Conservation (phyloP, 2,888 invertebrate genomes). For the Frankliniella intonsa region DNA sequence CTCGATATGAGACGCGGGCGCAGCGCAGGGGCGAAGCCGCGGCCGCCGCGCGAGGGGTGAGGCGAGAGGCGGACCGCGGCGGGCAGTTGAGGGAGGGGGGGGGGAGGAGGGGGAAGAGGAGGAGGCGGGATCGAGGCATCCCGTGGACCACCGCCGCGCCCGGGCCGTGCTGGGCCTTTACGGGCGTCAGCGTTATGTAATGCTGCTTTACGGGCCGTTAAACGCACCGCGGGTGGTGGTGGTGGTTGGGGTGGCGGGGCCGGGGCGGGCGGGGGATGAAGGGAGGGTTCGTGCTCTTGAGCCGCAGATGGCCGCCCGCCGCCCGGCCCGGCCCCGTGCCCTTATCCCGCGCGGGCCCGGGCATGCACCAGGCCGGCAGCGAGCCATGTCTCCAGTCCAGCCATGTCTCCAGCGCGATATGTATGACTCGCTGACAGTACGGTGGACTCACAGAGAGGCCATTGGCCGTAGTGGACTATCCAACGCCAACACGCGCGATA, state of each 20-base stretch:
- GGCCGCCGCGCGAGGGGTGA: background rate
- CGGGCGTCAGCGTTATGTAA: constrained; percentile 16
- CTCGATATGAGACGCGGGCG: background rate
- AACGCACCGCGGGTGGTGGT: background rate
- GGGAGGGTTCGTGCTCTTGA: background rate
- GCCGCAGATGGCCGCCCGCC: background rate
- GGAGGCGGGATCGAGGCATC: too few species aligned
- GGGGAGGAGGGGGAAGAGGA: background rate
- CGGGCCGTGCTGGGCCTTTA: background rate
- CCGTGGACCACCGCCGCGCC: background rate
- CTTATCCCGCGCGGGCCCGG: background rate
- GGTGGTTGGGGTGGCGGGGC: background rate
- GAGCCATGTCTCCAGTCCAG: too few species aligned
- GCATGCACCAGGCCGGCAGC: too few species aligned
- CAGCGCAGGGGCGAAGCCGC: background rate
- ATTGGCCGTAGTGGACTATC: too few species aligned
- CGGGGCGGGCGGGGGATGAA: background rate
- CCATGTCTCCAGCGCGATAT: too few species aligned
- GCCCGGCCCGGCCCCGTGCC: background rate
- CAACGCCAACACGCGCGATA: too few species aligned
- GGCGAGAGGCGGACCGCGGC: background rate
- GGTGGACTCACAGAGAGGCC: too few species aligned
- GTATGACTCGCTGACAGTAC: too few species aligned
- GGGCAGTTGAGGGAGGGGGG: background rate
- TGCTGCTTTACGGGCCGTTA: constrained; percentile 24